Percentiles rank a stretch among this genome's conserved stretches.
Evolutionary conservation across 2,113 vertebrate species (phyloP).

Genomic region (Bambusicola thoracicus): DNA sequence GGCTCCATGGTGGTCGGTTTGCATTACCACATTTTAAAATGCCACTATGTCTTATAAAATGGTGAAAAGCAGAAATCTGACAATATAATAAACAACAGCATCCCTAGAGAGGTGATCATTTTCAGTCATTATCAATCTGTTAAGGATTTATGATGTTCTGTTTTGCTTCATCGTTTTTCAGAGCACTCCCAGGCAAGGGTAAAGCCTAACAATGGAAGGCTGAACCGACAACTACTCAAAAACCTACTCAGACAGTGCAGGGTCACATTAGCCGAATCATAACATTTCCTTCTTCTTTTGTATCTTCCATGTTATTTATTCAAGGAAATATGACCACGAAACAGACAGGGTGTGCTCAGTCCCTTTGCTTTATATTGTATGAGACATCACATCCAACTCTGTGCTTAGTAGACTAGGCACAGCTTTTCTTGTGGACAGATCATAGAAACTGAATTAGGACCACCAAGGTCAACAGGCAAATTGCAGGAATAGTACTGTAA

Average conservation of each 20-base stretch:
- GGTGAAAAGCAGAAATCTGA: not conserved
- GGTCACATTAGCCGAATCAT: not conserved
- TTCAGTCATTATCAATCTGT: not conserved
- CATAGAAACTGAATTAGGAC: not conserved
- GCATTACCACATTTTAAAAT: not conserved
- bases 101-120: not conserved
- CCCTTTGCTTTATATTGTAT: not conserved
- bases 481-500: not conserved
- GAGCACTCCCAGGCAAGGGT: not conserved
- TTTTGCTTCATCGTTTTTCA: not conserved
- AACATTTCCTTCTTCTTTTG: slow-evolving; percentile 23
- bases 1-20: not conserved
- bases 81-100: not conserved
- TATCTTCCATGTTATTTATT: slow-evolving; percentile 13
- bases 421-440: not conserved
- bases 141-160: not conserved
- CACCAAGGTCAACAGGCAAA: not conserved
- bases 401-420: not conserved
- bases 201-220: not conserved
- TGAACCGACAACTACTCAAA: not conserved
- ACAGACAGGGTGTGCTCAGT: slow-evolving; percentile 8
- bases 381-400: not conserved
- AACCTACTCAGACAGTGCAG: not conserved
- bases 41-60: not conserved
- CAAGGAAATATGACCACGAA: slow-evolving; percentile 24